A percentile compares a stretch with the other conserved stretches of the same genome.
Evolutionary conservation across 2,113 vertebrate species (phyloP).

Genomic region (Hydrolagus affinis): DNA sequence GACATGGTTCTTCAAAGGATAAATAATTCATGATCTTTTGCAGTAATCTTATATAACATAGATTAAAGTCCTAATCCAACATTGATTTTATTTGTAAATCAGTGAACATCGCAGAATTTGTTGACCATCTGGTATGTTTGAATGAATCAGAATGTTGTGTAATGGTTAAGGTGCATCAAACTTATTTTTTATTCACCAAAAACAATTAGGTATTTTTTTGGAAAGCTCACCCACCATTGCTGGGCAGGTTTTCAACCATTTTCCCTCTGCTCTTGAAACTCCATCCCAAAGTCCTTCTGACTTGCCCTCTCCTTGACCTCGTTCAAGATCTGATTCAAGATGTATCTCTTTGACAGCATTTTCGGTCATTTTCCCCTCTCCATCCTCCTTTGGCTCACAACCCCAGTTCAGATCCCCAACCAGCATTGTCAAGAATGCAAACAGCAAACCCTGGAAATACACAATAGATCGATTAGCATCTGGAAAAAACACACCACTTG

Average conservation of each 20-base stretch:
- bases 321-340: too few species aligned
- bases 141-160: not conserved
- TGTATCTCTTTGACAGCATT: too few species aligned
- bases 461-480: not conserved
- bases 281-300: too few species aligned
- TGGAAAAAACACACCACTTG: not conserved
- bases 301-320: too few species aligned
- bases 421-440: not conserved
- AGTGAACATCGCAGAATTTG: not conserved
- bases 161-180: not conserved
- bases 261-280: too few species aligned
- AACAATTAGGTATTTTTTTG: too few species aligned
- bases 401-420: too few species aligned
- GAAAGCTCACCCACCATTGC: too few species aligned
- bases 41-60: slow-evolving; percentile 17
- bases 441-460: not conserved
- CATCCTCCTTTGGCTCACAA: too few species aligned
- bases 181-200: too few species aligned
- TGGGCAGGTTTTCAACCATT: too few species aligned
- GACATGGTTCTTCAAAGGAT: slow-evolving; percentile 21
- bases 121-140: slow-evolving; percentile 6
- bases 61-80: slow-evolving; percentile 11
- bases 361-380: too few species aligned
- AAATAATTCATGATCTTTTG: slow-evolving; percentile 28
- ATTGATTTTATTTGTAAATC: slow-evolving; percentile 11